Conservation (phyloP, 2,797 vertebrate genomes). For the Thripadectes ignobilis region DNA sequence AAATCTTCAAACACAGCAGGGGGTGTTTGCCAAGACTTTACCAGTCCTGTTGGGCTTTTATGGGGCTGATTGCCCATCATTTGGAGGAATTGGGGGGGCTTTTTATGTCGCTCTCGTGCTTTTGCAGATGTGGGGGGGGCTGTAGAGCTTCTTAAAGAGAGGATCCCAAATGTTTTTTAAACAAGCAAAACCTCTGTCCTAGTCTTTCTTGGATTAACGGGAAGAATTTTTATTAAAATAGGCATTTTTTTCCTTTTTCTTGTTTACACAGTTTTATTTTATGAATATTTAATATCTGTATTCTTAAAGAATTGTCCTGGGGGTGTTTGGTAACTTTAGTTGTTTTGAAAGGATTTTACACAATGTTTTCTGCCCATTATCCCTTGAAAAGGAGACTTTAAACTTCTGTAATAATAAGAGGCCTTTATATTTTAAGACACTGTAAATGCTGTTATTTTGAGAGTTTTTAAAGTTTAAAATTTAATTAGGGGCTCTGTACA, state of each 20-base stretch:
- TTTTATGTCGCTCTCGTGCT: neutral
- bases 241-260: neutral
- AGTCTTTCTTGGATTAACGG: fast-evolving
- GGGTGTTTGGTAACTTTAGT: neutral
- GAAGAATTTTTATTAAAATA: neutral
- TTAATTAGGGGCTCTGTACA: neutral
- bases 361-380: neutral
- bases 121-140: neutral
- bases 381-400: neutral
- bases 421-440: neutral
- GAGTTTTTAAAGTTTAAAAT: neutral
- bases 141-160: neutral
- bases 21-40: neutral
- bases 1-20: constrained; percentile 49
- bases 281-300: neutral
- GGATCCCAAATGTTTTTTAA: neutral
- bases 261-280: neutral
- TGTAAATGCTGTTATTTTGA: neutral
- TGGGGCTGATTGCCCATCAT: neutral
- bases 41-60: neutral
- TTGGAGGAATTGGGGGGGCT: neutral
- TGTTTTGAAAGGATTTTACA: neutral
- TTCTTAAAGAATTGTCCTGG: neutral
- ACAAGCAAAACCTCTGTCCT: neutral
- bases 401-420: neutral